These are phyloP conservation scores for Dolichomitus sp. DNA, from an alignment of 2,888 invertebrate species.

Conservation along the genomic window DNA sequence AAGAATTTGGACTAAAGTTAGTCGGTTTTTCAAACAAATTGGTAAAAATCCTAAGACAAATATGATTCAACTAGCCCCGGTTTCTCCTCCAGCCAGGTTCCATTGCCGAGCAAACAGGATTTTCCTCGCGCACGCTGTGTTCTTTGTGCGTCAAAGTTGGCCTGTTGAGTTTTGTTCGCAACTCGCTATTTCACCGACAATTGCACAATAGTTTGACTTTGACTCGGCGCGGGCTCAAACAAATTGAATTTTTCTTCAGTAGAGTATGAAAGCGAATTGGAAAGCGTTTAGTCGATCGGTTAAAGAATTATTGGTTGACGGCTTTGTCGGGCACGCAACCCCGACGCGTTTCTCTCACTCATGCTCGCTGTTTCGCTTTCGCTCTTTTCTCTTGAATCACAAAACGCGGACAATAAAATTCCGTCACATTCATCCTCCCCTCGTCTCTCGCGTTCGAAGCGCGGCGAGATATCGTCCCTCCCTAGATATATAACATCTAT, in stretches of 20 bases:
- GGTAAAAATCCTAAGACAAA: too few relatives aligned
- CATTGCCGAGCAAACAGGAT: conserved; percentile 23
- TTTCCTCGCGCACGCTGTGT: conserved; percentile 13
- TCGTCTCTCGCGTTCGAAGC: conserved; percentile 1
- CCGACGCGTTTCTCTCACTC: conserved; percentile 8
- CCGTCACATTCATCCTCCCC: conserved; percentile 32
- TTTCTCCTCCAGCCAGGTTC: neutral
- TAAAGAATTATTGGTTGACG: conserved; percentile 75
- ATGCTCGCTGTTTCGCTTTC: conserved; percentile 31
- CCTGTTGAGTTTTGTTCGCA: conserved; percentile 27
- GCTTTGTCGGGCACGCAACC: conserved; percentile 45
- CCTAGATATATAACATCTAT: conserved; percentile 23
- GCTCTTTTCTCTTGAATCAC: conserved; percentile 27
- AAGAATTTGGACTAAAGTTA: too few relatives aligned
- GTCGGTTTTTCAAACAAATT: too few relatives aligned
- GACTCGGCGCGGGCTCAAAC: conserved; percentile 52
- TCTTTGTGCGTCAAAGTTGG: conserved; percentile 53
- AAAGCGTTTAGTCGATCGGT: conserved; percentile 76
- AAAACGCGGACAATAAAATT: conserved; percentile 55
- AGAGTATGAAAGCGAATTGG: conserved; percentile 67
- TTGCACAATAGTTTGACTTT: conserved; percentile 40
- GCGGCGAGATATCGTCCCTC: neutral
- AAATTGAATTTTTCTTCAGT: conserved; percentile 72
- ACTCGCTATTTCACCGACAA: conserved; percentile 33
- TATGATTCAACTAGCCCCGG: too few relatives aligned